These are phyloP conservation scores for Lindbergichthys nudifrons DNA, from an alignment of 2,797 vertebrate species.

Conservation along the genomic window DNA sequence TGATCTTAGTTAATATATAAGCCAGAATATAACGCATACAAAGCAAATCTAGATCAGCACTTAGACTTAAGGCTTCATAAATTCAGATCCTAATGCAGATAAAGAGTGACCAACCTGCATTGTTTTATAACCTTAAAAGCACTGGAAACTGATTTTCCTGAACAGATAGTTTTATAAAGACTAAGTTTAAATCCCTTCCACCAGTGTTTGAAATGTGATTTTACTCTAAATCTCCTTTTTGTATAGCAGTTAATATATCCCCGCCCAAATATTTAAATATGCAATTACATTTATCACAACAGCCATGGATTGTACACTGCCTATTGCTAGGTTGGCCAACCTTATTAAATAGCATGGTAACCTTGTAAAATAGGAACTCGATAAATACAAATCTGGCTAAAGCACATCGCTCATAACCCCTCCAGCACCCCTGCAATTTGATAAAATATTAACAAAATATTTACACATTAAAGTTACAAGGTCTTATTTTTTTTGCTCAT, in stretches of 20 bases:
- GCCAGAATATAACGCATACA: constrained; percentile 24
- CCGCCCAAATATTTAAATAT: constrained; percentile 49
- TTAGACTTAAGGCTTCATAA: constrained; percentile 9
- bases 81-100: constrained; percentile 36
- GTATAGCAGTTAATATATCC: constrained; percentile 54
- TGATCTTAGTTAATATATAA: constrained; percentile 25
- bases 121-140: not conserved
- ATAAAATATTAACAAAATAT: constrained; percentile 77
- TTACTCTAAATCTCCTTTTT: constrained; percentile 1
- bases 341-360: constrained; percentile 36
- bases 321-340: constrained; percentile 71
- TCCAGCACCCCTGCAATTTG: constrained; percentile 32
- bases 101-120: constrained; percentile 11
- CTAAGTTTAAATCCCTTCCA: not conserved
- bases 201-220: constrained; percentile 11
- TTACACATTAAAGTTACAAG: constrained; percentile 69
- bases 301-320: constrained; percentile 79
- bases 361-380: constrained; percentile 43
- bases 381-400: constrained; percentile 58
- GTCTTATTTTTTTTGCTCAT: constrained; percentile 43
- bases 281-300: constrained; percentile 61
- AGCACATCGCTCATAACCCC: constrained; percentile 21
- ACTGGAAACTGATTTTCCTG: constrained; percentile 4
- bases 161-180: constrained; percentile 13
- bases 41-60: constrained; percentile 31